These are phyloP conservation scores for Caenorhabditis sp. DNA, from an alignment of 2,888 invertebrate species.

Conservation along the genomic window DNA sequence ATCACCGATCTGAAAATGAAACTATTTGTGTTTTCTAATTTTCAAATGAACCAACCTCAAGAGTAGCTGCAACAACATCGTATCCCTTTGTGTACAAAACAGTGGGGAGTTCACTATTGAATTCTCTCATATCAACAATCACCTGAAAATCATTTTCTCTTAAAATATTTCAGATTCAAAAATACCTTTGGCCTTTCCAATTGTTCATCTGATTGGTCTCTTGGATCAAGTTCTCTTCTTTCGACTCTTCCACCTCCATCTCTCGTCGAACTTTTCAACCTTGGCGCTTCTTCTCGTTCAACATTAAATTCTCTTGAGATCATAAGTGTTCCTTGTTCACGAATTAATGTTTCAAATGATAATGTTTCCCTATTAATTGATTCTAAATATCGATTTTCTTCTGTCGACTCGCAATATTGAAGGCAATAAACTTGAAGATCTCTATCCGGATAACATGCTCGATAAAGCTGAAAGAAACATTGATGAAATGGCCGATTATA, in stretches of 20 bases:
- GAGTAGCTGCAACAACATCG: constrained; percentile 78
- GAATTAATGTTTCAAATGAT: constrained; percentile 1
- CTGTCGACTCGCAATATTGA: constrained; percentile 89
- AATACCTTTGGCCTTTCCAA: constrained; percentile 68
- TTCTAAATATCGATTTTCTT: constrained; percentile 82
- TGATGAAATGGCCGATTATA: neutral
- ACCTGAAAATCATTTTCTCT: too few relatives aligned
- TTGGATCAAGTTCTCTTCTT: constrained; percentile 14
- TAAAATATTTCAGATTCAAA: too few relatives aligned
- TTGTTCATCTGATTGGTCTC: constrained; percentile 23
- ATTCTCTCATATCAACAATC: constrained; percentile 96
- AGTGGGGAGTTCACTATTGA: constrained; percentile 92
- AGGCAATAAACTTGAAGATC: constrained; percentile 82
- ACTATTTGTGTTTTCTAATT: too few relatives aligned
- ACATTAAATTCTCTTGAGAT: constrained; percentile 65
- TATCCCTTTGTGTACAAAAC: constrained; percentile 90
- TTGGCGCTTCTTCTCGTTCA: constrained; percentile 59
- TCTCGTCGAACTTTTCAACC: constrained; percentile 43
- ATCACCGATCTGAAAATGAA: constrained; percentile 80
- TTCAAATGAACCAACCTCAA: constrained; percentile 53
- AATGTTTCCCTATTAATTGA: constrained; percentile 84
- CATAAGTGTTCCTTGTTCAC: constrained; percentile 55
- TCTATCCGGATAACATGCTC: constrained; percentile 70
- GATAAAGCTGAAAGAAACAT: constrained; percentile 77
- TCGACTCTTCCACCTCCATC: constrained; percentile 75